Evolutionary conservation across 2,888 invertebrate species (phyloP).

Genomic region (Mesochorus sp.): DNA sequence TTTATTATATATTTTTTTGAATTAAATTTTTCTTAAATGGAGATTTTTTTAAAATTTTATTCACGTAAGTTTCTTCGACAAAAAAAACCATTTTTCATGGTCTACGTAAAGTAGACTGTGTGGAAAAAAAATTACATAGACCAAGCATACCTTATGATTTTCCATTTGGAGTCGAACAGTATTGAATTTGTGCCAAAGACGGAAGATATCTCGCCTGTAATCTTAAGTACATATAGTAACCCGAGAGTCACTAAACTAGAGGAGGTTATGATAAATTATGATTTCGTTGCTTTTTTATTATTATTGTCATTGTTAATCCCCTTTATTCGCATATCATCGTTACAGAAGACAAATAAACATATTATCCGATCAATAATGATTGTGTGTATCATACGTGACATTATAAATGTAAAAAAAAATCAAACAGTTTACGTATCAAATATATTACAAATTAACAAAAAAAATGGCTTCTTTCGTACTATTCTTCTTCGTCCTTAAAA

Average conservation of each 20-base stretch:
- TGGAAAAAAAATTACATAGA: background rate
- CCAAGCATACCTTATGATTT: conserved; percentile 4
- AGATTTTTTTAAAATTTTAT: background rate
- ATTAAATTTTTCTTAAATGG: background rate
- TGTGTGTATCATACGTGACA: conserved; percentile 55
- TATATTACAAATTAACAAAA: conserved; percentile 56
- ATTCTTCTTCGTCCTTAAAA: conserved; percentile 7
- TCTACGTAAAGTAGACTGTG: conserved; percentile 11
- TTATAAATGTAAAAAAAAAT: conserved; percentile 57
- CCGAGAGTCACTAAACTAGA: conserved; percentile 4
- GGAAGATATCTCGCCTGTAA: background rate
- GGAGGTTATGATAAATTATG: background rate
- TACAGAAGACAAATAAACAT: conserved; percentile 43
- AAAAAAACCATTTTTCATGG: conserved; percentile 10
- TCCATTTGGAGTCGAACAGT: conserved; percentile 39
- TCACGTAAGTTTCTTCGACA: background rate
- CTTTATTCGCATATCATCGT: conserved; percentile 59
- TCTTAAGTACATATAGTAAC: background rate
- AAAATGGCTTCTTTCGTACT: conserved; percentile 3
- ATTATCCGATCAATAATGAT: conserved; percentile 48
- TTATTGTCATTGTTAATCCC: conserved; percentile 68
- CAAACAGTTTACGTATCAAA: conserved; percentile 60
- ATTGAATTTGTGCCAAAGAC: conserved; percentile 52
- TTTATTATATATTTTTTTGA: no score
- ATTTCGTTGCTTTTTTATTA: conserved; percentile 51